phyloP scores from a whole-genome alignment of 2,797 vertebrate species.

The Pempheris klunzingeri region DNA sequence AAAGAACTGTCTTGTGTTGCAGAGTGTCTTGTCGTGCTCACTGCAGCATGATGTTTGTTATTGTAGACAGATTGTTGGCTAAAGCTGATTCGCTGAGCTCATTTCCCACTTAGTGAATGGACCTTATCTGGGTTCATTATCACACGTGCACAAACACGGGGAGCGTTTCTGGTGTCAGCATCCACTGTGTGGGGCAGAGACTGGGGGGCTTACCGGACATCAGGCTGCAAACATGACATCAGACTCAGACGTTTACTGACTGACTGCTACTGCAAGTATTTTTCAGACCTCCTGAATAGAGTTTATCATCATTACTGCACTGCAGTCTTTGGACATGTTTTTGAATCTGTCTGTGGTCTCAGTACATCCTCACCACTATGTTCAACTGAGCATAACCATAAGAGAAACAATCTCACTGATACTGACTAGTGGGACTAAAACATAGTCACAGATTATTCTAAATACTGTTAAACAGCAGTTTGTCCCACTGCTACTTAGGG shows the following conservation, averaged over 20 bases:
- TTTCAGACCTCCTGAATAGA: background rate
- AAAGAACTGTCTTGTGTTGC: background rate
- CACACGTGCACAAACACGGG: conserved; percentile 31
- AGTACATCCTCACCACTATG: background rate
- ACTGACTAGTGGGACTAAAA: background rate
- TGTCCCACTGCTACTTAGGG: no score
- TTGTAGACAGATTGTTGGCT: conserved; percentile 59
- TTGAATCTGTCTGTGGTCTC: background rate
- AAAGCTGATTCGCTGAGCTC: conserved; percentile 74
- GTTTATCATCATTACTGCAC: background rate
- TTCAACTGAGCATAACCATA: background rate
- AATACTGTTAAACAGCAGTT: no score
- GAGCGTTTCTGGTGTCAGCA: conserved; percentile 63
- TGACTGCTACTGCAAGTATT: background rate
- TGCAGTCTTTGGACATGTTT: background rate
- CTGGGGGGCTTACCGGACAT: conserved; percentile 15
- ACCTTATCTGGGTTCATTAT: conserved; percentile 61
- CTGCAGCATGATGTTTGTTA: conserved; percentile 52
- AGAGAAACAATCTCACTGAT: background rate
- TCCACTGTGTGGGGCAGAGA: conserved; percentile 8
- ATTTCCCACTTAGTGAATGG: conserved; percentile 72
- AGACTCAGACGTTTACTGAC: conserved; percentile 7
- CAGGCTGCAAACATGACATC: conserved; percentile 19
- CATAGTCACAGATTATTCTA: no score
- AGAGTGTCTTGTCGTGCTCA: conserved; percentile 3